Conservation (phyloP, 2,888 invertebrate genomes). For the Tridacna crocea region DNA sequence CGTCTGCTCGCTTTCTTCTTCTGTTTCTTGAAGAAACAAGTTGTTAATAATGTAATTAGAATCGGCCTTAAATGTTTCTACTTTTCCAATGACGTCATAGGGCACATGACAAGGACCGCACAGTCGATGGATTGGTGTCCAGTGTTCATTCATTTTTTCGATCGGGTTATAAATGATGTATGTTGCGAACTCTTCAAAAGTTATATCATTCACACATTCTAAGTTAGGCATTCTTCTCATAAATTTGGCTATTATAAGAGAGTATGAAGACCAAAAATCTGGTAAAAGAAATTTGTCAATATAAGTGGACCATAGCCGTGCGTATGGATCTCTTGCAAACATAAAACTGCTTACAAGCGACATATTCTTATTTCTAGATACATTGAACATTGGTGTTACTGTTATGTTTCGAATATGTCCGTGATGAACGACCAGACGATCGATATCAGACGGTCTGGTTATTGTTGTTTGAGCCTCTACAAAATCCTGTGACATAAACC, state of each 20-base stretch:
- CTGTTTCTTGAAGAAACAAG: slow-evolving; percentile 36
- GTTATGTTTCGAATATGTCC: slow-evolving; percentile 26
- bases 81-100: slow-evolving; percentile 59
- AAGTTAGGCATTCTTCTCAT: slow-evolving; percentile 15
- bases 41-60: slow-evolving; percentile 41
- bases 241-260: slow-evolving; percentile 29
- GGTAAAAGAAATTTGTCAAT: slow-evolving; percentile 65
- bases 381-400: slow-evolving; percentile 4
- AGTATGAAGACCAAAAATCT: slow-evolving; percentile 59
- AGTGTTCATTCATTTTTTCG: slow-evolving; percentile 54
- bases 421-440: slow-evolving; percentile 49
- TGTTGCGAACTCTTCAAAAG: slow-evolving; percentile 60
- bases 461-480: slow-evolving; percentile 27
- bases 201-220: slow-evolving; percentile 55
- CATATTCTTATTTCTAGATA: slow-evolving; percentile 13
- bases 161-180: slow-evolving; percentile 28
- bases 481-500: slow-evolving; percentile 43
- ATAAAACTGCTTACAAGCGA: slow-evolving; percentile 52
- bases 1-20: slow-evolving; percentile 7
- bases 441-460: slow-evolving; percentile 52
- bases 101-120: slow-evolving; percentile 61
- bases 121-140: slow-evolving; percentile 43
- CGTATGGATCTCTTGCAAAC: slow-evolving; percentile 62
- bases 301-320: slow-evolving; percentile 64
- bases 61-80: slow-evolving; percentile 59